Percentiles rank a stretch among this genome's conserved stretches.
Evolutionary conservation across 2,888 invertebrate genomes (phyloP).

Genomic region (Chrysomela aeneicollis): DNA sequence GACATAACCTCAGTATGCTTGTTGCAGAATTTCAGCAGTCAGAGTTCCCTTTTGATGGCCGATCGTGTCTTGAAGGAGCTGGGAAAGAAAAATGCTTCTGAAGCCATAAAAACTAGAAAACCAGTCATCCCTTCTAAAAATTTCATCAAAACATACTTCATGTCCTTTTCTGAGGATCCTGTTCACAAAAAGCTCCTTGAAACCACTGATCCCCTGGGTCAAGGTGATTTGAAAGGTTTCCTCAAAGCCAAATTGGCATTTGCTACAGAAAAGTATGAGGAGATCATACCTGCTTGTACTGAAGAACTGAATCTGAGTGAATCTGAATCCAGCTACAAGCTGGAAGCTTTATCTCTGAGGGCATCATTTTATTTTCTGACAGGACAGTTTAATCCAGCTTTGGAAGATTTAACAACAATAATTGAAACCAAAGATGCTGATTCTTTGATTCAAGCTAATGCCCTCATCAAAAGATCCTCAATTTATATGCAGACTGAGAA

Average conservation of each 20-base stretch:
- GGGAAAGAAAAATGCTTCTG: conserved; percentile 78
- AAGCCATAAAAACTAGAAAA: conserved; percentile 72
- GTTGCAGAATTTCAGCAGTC: conserved; percentile 87
- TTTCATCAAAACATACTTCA: conserved; percentile 87
- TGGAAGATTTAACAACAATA: conserved; percentile 75
- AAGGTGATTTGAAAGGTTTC: conserved; percentile 63
- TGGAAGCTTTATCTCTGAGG: conserved; percentile 80
- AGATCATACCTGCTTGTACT: conserved; percentile 80
- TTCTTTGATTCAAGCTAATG: conserved; percentile 78
- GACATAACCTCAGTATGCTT: conserved; percentile 94
- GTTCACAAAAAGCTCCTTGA: conserved; percentile 67
- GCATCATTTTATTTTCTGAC: conserved; percentile 84
- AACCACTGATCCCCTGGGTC: conserved; percentile 50
- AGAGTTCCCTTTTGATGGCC: conserved; percentile 80
- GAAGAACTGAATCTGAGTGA: conserved; percentile 75
- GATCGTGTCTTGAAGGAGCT: conserved; percentile 88
- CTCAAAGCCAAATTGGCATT: conserved; percentile 75
- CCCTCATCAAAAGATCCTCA: conserved; percentile 87
- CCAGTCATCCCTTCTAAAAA: conserved; percentile 85
- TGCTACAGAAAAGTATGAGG: conserved; percentile 76
- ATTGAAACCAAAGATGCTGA: conserved; percentile 71
- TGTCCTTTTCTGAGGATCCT: conserved; percentile 88
- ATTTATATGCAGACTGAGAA: conserved; percentile 82
- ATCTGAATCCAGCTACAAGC: conserved; percentile 68
- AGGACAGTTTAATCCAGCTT: conserved; percentile 77